phyloP scores from a whole-genome alignment of 2,113 vertebrate species.

The Brachypteracias leptosomus region DNA sequence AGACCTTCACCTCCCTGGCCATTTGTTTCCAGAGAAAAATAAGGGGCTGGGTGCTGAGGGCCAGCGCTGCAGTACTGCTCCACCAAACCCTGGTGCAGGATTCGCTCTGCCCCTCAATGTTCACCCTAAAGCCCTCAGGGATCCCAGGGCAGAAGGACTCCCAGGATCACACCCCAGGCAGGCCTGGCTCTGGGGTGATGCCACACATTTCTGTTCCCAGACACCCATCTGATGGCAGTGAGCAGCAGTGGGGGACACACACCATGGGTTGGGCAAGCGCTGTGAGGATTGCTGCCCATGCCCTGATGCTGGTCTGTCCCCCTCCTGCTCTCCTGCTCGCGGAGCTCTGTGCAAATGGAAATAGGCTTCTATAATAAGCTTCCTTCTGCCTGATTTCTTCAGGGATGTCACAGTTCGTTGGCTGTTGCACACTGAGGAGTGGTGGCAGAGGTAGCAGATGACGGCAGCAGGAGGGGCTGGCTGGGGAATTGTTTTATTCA shows the following conservation, averaged over 20 bases:
- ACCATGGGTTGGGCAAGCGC: accelerated
- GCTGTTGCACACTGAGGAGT: neutral
- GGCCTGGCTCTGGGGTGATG: neutral
- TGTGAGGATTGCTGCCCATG: accelerated
- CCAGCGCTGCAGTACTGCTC: neutral
- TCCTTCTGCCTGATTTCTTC: neutral
- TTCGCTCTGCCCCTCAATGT: accelerated
- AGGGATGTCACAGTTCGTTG: neutral
- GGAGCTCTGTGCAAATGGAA: neutral
- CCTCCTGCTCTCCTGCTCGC: too few relatives aligned
- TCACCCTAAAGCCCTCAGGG: neutral
- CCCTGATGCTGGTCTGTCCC: neutral
- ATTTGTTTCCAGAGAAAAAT: neutral
- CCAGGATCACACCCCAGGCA: neutral
- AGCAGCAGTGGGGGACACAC: accelerated
- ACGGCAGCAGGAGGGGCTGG: neutral
- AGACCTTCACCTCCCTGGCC: too few relatives aligned
- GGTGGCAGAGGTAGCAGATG: neutral
- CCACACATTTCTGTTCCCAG: neutral
- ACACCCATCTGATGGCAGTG: accelerated
- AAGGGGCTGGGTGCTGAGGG: neutral
- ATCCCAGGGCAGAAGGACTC: neutral
- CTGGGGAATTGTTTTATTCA: neutral
- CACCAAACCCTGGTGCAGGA: accelerated
- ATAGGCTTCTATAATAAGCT: neutral